Percentiles rank a stretch among this genome's conserved stretches.
Evolutionary conservation across 2,888 invertebrate species (phyloP).

Genomic region (Chrysina gloriosa): DNA sequence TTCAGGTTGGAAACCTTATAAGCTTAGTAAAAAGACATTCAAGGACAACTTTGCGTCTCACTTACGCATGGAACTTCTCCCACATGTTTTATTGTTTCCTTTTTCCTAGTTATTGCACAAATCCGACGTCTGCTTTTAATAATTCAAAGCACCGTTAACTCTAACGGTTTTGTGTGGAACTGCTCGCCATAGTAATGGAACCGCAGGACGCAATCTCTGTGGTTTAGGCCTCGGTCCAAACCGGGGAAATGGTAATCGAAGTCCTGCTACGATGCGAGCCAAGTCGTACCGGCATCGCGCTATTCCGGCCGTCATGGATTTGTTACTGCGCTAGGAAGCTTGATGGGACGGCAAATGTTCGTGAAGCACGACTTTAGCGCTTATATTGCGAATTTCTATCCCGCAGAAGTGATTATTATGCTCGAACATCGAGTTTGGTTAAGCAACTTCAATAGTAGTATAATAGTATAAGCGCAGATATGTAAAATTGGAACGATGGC

Average conservation of each 20-base stretch:
- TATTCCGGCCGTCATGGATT: neutral
- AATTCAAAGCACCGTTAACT: slow-evolving; percentile 7
- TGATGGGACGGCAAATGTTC: neutral
- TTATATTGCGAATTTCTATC: neutral
- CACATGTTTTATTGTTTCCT: neutral
- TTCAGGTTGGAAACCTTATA: too few species aligned
- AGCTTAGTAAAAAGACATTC: too few species aligned
- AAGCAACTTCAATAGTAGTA: neutral
- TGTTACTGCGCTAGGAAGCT: neutral
- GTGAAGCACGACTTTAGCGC: slow-evolving; percentile 4
- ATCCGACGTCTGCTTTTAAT: neutral
- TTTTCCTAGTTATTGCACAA: neutral
- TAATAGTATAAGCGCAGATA: neutral
- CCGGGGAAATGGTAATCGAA: neutral
- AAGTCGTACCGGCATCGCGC: neutral
- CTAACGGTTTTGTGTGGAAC: neutral
- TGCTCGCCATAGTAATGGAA: neutral
- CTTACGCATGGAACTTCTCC: neutral
- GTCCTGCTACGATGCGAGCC: neutral
- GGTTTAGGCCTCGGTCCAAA: neutral
- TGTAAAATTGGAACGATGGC: neutral
- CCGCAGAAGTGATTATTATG: slow-evolving; percentile 17
- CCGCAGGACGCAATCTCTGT: slow-evolving; percentile 6
- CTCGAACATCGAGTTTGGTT: neutral
- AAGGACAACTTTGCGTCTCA: too few species aligned